Conservation (phyloP, 2,888 invertebrate genomes). For the Parochlus steinenii region DNA sequence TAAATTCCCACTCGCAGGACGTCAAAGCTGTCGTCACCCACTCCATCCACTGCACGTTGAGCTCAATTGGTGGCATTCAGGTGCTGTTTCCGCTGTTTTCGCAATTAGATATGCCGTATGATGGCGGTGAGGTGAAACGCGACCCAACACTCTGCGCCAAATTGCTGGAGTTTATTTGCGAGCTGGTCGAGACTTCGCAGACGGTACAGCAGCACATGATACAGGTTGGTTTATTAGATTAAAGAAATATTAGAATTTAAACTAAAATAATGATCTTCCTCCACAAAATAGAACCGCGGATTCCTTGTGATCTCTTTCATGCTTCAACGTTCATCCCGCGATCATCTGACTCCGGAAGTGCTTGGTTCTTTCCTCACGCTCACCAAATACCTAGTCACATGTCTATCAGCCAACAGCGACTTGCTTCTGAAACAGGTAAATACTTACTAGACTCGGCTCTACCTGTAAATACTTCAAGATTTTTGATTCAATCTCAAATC, state of each 20-base stretch:
- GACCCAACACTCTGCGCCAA: slow-evolving; percentile 87
- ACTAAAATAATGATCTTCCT: background rate
- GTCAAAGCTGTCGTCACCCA: slow-evolving; percentile 98
- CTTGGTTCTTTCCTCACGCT: slow-evolving; percentile 80
- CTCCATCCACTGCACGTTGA: slow-evolving; percentile 96
- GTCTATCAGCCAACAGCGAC: slow-evolving; percentile 83
- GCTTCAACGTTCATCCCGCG: slow-evolving; percentile 81
- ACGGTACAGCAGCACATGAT: slow-evolving; percentile 99
- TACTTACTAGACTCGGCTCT: slow-evolving; percentile 8
- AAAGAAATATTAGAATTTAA: background rate
- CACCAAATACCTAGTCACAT: slow-evolving; percentile 85
- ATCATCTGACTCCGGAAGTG: slow-evolving; percentile 88
- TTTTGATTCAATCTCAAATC: slow-evolving; percentile 4
- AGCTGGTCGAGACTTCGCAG: slow-evolving; percentile 89
- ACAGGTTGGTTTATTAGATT: slow-evolving; percentile 33
- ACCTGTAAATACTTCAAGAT: background rate
- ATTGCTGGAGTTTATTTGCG: slow-evolving; percentile 91
- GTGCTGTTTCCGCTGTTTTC: slow-evolving; percentile 95
- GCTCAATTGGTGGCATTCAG: slow-evolving; percentile 97
- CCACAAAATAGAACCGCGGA: slow-evolving; percentile 54
- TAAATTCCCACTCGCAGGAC: slow-evolving; percentile 46
- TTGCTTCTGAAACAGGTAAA: slow-evolving; percentile 78
- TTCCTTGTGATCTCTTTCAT: slow-evolving; percentile 96
- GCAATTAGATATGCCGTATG: slow-evolving; percentile 88
- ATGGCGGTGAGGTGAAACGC: slow-evolving; percentile 67